Percentiles rank a stretch among this genome's conserved stretches.
Evolutionary conservation across 2,113 vertebrate genomes (phyloP).

Genomic region (Calonectris borealis): DNA sequence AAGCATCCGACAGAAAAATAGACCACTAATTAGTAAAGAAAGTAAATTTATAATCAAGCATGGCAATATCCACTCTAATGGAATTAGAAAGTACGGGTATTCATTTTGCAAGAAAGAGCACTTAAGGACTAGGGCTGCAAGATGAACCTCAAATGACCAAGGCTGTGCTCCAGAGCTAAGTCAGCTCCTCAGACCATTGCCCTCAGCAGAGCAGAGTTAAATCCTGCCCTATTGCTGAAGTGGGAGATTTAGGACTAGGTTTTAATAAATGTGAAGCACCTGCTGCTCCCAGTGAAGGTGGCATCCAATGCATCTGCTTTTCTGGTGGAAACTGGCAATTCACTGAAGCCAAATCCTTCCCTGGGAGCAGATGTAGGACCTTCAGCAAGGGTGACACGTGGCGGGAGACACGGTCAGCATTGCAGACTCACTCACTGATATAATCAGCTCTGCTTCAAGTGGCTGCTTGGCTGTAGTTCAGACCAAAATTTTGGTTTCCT

Average conservation of each 20-base stretch:
- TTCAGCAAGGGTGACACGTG: not conserved
- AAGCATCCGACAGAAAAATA: slow-evolving; percentile 26
- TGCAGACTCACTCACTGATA: not conserved
- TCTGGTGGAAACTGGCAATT: not conserved
- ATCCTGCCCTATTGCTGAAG: not conserved
- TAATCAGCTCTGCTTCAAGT: not conserved
- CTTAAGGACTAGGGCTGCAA: not conserved
- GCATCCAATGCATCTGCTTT: not conserved
- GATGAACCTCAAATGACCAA: not conserved
- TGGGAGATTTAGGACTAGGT: not conserved
- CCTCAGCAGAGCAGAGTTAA: not conserved
- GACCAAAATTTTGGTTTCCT: not conserved
- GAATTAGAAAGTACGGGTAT: not conserved
- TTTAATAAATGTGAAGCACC: not conserved
- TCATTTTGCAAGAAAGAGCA: not conserved
- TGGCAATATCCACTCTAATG: not conserved
- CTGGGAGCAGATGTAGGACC: not conserved
- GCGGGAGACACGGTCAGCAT: fast-evolving
- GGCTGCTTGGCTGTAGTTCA: not conserved
- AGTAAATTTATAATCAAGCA: not conserved
- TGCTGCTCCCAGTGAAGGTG: not conserved
- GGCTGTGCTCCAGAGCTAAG: not conserved
- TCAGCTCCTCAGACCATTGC: not conserved
- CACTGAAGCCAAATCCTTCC: not conserved
- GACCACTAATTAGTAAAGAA: slow-evolving; percentile 51